phyloP scores from a whole-genome alignment of 23 tunicate genomes.

The Botrylloides violaceus region DNA sequence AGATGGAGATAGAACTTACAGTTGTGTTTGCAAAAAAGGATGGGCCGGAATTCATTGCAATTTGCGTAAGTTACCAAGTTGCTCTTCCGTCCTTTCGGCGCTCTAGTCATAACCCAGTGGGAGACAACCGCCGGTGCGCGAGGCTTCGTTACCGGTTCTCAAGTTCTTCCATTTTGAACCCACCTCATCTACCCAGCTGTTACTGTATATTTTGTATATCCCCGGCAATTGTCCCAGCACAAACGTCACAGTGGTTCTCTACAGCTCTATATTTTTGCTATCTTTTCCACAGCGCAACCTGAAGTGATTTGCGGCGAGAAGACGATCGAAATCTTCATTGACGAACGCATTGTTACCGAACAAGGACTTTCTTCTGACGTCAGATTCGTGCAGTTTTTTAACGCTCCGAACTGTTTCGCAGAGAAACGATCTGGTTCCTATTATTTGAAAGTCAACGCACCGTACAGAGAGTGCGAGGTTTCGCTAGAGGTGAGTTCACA shows the following conservation, averaged over 20 bases:
- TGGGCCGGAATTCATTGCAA: constrained; percentile 45
- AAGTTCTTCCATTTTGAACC: background rate
- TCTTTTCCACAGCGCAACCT: constrained; percentile 19
- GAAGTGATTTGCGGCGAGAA: constrained; percentile 49
- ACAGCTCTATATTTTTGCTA: background rate
- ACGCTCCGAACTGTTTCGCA: constrained; percentile 38
- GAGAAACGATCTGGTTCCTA: constrained; percentile 22
- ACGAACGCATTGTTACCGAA: constrained; percentile 62
- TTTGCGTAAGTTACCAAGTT: constrained; percentile 42
- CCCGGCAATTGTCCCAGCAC: background rate
- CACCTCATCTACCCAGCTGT: background rate
- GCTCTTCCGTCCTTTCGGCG: too few species aligned
- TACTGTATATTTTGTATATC: background rate
- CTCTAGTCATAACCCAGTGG: too few species aligned
- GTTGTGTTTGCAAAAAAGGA: constrained; percentile 25
- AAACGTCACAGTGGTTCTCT: too few species aligned
- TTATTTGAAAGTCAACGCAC: constrained; percentile 57
- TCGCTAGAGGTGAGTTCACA: background rate
- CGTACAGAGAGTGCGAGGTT: constrained; percentile 51
- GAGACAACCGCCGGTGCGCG: too few species aligned
- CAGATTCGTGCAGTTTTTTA: constrained; percentile 40
- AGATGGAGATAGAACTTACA: background rate
- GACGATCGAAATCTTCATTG: constrained; percentile 60
- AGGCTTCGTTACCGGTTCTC: too few species aligned
- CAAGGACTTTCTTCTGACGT: constrained; percentile 29